These are phyloP conservation scores for Monopis laevigella DNA, from an alignment of 2,888 invertebrate genomes.

Conservation along the genomic window DNA sequence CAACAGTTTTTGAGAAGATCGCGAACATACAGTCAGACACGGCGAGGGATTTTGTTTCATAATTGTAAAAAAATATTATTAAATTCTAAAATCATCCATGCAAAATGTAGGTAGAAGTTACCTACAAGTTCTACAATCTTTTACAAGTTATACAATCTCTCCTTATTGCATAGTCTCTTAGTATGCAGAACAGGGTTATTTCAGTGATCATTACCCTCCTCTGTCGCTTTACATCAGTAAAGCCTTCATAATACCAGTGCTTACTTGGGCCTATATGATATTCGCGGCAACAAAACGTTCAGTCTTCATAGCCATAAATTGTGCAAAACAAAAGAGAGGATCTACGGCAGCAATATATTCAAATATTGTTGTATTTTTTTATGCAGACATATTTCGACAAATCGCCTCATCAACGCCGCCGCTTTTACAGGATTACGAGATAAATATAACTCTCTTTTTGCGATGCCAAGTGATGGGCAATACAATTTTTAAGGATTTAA, in stretches of 20 bases:
- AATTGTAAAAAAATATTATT: too few relatives aligned
- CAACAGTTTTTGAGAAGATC: too few relatives aligned
- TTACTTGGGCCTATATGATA: slow-evolving; percentile 26
- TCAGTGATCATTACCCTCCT: not conserved
- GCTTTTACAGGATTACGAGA: slow-evolving; percentile 16
- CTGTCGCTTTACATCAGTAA: slow-evolving; percentile 26
- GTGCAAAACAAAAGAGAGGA: slow-evolving; percentile 39
- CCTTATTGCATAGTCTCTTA: too few relatives aligned
- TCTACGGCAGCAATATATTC: slow-evolving; percentile 31
- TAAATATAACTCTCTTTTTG: slow-evolving; percentile 13
- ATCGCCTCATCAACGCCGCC: slow-evolving; percentile 33
- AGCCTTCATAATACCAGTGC: slow-evolving; percentile 20
- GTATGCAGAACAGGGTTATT: slow-evolving; percentile 3
- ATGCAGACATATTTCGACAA: slow-evolving; percentile 29
- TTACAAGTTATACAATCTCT: too few relatives aligned
- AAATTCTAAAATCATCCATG: too few relatives aligned
- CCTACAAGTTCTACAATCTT: too few relatives aligned
- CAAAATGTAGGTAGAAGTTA: too few relatives aligned
- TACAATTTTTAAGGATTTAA: slow-evolving; percentile 18
- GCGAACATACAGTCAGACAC: too few relatives aligned
- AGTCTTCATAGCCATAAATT: slow-evolving; percentile 34
- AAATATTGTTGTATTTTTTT: slow-evolving; percentile 45
- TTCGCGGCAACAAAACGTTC: slow-evolving; percentile 13
- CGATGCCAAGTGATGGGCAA: slow-evolving; percentile 18
- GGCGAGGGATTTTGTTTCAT: too few relatives aligned